phyloP scores from a whole-genome alignment of 1,140 invertebrate genomes.

The Armadillidium nasatum region DNA sequence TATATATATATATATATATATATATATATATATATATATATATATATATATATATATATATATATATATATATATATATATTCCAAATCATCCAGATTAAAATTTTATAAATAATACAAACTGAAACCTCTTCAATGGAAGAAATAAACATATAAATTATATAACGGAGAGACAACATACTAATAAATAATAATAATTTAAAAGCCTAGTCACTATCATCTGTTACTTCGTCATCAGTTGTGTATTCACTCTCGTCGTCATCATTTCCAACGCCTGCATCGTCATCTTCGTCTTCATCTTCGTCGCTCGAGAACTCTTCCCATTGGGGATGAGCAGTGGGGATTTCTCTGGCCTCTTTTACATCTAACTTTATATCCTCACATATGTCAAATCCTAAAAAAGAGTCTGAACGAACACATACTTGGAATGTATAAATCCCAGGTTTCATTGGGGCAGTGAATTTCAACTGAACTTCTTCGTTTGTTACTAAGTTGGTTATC shows the following conservation, averaged over 20 bases:
- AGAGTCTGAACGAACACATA: slow-evolving; percentile 90
- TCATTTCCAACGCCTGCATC: slow-evolving; percentile 54
- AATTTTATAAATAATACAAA: no score
- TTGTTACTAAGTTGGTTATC: slow-evolving; percentile 65
- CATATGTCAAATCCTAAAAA: slow-evolving; percentile 88
- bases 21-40: no score
- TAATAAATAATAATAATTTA: no score
- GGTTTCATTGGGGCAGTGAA: slow-evolving; percentile 93
- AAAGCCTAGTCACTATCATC: slow-evolving; percentile 40
- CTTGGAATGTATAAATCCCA: slow-evolving; percentile 87
- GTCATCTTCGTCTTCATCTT: slow-evolving; percentile 66
- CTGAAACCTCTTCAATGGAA: no score
- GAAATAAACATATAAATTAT: no score
- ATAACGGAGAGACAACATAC: no score
- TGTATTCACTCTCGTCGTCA: slow-evolving; percentile 46
- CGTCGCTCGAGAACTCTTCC: slow-evolving; percentile 84
- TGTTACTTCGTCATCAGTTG: slow-evolving; percentile 45
- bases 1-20: no score
- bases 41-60: no score
- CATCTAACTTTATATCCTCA: slow-evolving; percentile 90
- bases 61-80: no score
- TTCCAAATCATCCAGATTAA: no score
- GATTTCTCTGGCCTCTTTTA: slow-evolving; percentile 86
- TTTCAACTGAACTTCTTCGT: slow-evolving; percentile 83
- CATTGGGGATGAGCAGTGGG: slow-evolving; percentile 90